phyloP scores from a whole-genome alignment of 2,888 invertebrate genomes.

The Drosophila phalerata region DNA sequence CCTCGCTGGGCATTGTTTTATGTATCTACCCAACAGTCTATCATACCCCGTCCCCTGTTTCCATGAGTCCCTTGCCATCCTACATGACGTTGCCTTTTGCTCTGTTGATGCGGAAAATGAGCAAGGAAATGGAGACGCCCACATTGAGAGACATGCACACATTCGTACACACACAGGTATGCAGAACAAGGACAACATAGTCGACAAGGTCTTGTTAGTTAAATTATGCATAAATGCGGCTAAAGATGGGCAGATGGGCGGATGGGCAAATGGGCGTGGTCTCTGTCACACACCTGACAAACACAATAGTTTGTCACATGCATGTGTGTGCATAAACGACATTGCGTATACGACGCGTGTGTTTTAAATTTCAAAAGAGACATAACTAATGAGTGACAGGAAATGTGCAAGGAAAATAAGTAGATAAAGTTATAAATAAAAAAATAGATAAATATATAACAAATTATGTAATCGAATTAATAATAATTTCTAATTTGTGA shows the following conservation, averaged over 20 bases:
- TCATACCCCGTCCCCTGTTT: slow-evolving; percentile 5
- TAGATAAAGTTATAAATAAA: slow-evolving; percentile 28
- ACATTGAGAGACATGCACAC: slow-evolving; percentile 17
- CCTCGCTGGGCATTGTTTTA: slow-evolving; percentile 68
- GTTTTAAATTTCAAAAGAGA: slow-evolving; percentile 25
- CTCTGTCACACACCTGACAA: slow-evolving; percentile 9
- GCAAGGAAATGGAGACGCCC: slow-evolving; percentile 66
- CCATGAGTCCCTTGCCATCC: slow-evolving; percentile 2
- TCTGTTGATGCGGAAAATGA: slow-evolving; percentile 76
- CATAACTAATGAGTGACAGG: slow-evolving; percentile 38
- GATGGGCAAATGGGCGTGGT: slow-evolving; percentile 28
- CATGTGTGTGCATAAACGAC: slow-evolving; percentile 27
- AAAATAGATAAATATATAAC: neutral
- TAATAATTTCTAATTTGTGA: too few species aligned
- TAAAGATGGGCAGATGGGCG: slow-evolving; percentile 13
- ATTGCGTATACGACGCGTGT: slow-evolving; percentile 48
- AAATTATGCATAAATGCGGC: slow-evolving; percentile 76
- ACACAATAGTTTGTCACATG: slow-evolving; percentile 39
- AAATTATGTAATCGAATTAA: too few species aligned
- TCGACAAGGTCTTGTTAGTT: slow-evolving; percentile 76
- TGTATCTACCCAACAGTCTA: slow-evolving; percentile 47
- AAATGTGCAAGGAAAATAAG: slow-evolving; percentile 20
- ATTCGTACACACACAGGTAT: slow-evolving; percentile 9
- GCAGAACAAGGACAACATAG: slow-evolving; percentile 55
- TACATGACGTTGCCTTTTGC: slow-evolving; percentile 67